Evolutionary conservation across 2,797 vertebrate species (phyloP).

Genomic region (Sarcoramphus papa): DNA sequence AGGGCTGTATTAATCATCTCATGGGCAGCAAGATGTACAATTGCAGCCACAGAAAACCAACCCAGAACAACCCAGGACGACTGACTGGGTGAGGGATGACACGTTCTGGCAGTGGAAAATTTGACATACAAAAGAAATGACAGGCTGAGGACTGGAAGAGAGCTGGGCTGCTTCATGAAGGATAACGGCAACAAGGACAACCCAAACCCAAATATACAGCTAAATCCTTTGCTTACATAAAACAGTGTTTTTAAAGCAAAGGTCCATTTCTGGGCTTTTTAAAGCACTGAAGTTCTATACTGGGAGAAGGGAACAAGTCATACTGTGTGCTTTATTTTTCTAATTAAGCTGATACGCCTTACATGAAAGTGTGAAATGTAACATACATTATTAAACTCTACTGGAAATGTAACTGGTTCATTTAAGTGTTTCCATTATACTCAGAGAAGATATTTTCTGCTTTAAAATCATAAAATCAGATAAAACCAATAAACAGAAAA

Average conservation of each 20-base stretch:
- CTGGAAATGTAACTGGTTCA: background rate
- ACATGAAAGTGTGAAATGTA: background rate
- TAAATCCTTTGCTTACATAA: background rate
- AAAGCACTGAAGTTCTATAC: background rate
- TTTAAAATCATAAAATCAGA: background rate
- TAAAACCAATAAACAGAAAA: background rate
- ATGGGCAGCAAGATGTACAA: background rate
- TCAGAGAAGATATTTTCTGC: background rate
- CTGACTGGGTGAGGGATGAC: background rate
- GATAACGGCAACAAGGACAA: background rate
- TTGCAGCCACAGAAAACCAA: background rate
- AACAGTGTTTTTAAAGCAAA: background rate
- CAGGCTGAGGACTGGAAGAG: background rate
- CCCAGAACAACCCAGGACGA: background rate
- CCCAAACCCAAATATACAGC: background rate
- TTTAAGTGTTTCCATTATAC: background rate
- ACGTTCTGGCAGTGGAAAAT: background rate
- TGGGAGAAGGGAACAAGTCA: background rate
- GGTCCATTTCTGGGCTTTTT: background rate
- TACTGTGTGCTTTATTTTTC: background rate
- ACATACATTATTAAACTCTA: background rate
- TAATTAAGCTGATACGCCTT: background rate
- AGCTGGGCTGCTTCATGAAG: background rate
- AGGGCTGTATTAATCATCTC: background rate
- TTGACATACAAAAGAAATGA: slow-evolving; percentile 6